Conservation (phyloP, 1,140 invertebrate species). For the Cepaea nemoralis region DNA sequence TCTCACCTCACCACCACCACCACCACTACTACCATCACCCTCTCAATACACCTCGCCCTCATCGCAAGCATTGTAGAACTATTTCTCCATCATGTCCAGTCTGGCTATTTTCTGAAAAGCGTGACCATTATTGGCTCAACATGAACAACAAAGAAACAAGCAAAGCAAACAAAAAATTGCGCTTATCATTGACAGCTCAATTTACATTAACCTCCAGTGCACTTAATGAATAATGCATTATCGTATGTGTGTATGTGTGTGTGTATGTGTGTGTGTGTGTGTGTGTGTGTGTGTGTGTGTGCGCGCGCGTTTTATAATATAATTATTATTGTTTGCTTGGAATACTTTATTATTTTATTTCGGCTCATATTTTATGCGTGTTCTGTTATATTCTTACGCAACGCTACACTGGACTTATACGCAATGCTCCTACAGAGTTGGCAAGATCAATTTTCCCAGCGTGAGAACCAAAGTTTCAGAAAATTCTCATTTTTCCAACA, state of each 20-base stretch:
- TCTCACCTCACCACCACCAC: too few species aligned
- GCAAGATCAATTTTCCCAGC: not conserved
- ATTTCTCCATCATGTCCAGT: too few species aligned
- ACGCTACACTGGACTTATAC: not conserved
- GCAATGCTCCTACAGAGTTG: not conserved
- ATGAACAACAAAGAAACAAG: too few species aligned
- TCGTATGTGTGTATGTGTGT: conserved; percentile 12
- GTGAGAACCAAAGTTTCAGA: not conserved
- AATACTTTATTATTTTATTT: not conserved
- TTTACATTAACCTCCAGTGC: too few species aligned
- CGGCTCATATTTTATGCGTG: not conserved
- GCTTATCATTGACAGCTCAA: too few species aligned
- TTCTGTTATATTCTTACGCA: not conserved
- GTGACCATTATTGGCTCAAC: too few species aligned
- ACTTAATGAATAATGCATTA: not conserved
- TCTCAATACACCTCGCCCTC: too few species aligned
- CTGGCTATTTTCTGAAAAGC: too few species aligned
- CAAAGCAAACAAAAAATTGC: too few species aligned
- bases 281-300: conserved; percentile 14
- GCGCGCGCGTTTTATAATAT: not conserved
- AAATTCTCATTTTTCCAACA: not conserved
- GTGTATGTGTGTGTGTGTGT: conserved; percentile 24
- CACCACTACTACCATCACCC: too few species aligned
- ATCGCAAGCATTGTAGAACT: too few species aligned
- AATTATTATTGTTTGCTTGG: not conserved